A percentile compares a stretch with the other conserved stretches of the same genome.
phyloP scores from a whole-genome alignment of 2,797 vertebrate species.

The Columba guinea region DNA sequence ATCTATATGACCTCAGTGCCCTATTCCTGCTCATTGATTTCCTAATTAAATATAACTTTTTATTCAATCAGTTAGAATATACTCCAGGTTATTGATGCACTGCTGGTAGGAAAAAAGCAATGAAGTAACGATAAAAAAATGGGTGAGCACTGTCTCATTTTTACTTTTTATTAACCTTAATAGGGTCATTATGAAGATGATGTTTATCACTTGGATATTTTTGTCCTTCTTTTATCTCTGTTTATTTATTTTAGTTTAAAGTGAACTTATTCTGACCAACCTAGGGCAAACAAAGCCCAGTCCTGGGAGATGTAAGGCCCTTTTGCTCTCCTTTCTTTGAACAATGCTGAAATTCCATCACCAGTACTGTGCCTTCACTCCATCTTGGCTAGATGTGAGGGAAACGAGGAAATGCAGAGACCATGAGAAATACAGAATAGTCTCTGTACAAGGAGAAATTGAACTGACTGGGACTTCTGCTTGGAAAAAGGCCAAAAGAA shows the following conservation, averaged over 20 bases:
- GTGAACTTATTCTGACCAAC: background rate
- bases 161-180: constrained; percentile 64
- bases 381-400: background rate
- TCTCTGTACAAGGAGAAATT: background rate
- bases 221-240: background rate
- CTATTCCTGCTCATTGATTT: constrained; percentile 75
- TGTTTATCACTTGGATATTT: constrained; percentile 24
- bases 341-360: background rate
- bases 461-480: background rate
- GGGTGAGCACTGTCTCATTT: constrained; percentile 50
- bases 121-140: constrained; percentile 56
- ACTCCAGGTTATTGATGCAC: constrained; percentile 68
- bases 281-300: background rate
- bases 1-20: constrained; percentile 68
- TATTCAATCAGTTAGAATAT: constrained; percentile 70
- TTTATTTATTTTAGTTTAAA: constrained; percentile 5
- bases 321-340: background rate
- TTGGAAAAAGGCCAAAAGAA: background rate
- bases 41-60: constrained; percentile 76
- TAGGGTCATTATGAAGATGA: constrained; percentile 29
- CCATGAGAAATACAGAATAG: background rate
- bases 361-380: background rate
- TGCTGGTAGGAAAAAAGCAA: constrained; percentile 41
- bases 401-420: background rate
- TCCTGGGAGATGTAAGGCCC: background rate